Percentiles rank a stretch among this genome's conserved stretches.
Conservation (phyloP, 1,140 invertebrate species). For the Glossosoma conforme region DNA sequence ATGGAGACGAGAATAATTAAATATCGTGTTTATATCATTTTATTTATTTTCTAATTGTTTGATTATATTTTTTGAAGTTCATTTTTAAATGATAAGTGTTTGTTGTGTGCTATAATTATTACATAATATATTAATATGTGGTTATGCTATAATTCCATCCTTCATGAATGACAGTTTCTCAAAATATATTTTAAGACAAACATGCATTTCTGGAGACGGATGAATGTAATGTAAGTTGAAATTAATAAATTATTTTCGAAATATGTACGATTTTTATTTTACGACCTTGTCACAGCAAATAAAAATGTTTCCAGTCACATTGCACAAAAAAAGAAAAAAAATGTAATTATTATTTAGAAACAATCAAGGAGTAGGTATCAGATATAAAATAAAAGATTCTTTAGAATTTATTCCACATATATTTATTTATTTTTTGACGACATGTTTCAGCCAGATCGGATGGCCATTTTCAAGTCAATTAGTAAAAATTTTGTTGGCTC, state of each 20-base stretch:
- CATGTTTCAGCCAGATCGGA: no score
- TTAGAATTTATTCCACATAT: no score
- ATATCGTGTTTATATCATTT: constrained; percentile 1
- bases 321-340: no score
- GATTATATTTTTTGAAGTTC: constrained; percentile 2
- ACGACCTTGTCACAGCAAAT: no score
- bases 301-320: no score
- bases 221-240: constrained; percentile 4
- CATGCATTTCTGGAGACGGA: constrained; percentile 10
- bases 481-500: no score
- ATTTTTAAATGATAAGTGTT: not conserved
- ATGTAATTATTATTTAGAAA: no score
- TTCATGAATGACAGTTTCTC: no score
- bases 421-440: no score
- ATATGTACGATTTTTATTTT: not conserved
- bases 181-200: not conserved
- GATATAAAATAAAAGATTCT: no score
- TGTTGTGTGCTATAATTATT: constrained; percentile 1
- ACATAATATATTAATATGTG: not conserved
- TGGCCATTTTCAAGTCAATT: no score
- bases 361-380: no score
- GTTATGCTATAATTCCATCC: not conserved
- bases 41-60: constrained; percentile 4
- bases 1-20: not conserved
- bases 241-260: constrained; percentile 18